Base-by-base conservation (phyloP, 2,797 vertebrate genomes). In the Hafferia zeledoni region DNA sequence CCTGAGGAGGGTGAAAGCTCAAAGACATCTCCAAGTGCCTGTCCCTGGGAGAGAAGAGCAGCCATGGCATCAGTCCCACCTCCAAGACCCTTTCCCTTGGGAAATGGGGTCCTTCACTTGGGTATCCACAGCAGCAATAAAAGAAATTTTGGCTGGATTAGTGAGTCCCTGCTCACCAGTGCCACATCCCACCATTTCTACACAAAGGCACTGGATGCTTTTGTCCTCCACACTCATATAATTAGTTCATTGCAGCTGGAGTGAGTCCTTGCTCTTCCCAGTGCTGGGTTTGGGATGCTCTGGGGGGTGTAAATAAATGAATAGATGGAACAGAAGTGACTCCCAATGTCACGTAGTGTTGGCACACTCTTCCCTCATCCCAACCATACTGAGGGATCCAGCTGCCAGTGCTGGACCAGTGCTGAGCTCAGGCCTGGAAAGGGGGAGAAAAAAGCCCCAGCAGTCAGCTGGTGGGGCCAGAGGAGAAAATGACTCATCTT, bases 401-500 rank as follows among this genome's bases (percentile, higher is more conserved):
- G 74, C 61, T 72, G 89, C 44, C n/a, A 8, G 64, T 0, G 17
- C 76, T 59, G 68, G 68, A 24, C 41, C 13, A 12, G 68, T 0
- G 47, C 68, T 70, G 90, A 80, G 31, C 27, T 85, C 31, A 53
- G 46, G 41, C 56, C 44, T 12, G 7, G 46, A 17, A 46, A 24
- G 52, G 35, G 13, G 37, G 17, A 15, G 0, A 2, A 10, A 31
- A 39, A 61, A 60, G 30, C 52, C 56, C 90, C 69, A 83, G 77
- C n/a, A 86, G 53, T 19, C 82, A 61, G 55, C 80, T 93, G 90
- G 46, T 86, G 83, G 75, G 77, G 61, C 69, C 7, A 25, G 88
- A 65, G 86, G 67, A 76, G 74, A 92, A 91, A 84, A 69, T 96
- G 94, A 95, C 81, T 95, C 89, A 92, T 90, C 74, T 59, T 57